phyloP scores from a whole-genome alignment of 2,113 vertebrate species.

The Hypocryptadius cinnamomeus region DNA sequence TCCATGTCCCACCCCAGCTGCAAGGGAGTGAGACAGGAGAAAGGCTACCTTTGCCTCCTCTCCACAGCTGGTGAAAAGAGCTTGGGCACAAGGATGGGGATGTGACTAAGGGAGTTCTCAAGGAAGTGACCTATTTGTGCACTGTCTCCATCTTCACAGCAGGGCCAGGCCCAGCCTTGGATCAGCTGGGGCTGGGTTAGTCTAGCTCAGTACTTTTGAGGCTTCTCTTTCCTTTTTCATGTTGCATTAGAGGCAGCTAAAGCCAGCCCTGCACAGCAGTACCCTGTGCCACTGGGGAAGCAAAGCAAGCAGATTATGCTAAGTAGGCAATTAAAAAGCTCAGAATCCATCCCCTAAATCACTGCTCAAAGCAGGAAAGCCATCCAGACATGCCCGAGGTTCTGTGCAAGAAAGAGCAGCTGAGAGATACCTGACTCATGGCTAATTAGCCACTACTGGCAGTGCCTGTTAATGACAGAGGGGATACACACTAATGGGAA shows the following conservation, averaged over 20 bases:
- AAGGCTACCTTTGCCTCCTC: not conserved
- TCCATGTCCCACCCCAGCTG: not conserved
- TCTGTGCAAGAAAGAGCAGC: not conserved
- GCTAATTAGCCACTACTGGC: not conserved
- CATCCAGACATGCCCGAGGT: not conserved
- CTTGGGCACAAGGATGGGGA: not conserved
- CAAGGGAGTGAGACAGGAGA: not conserved
- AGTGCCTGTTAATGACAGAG: not conserved
- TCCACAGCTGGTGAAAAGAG: not conserved
- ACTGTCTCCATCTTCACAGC: not conserved
- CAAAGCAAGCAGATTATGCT: slow-evolving; percentile 1
- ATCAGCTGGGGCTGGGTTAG: not conserved
- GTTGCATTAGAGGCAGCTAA: not conserved
- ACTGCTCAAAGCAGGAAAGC: not conserved
- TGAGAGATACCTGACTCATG: not conserved
- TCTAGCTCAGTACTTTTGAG: not conserved
- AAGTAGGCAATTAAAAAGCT: not conserved
- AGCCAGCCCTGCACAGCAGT: not conserved
- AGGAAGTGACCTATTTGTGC: not conserved
- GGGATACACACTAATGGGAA: not conserved
- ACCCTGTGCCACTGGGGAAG: not conserved
- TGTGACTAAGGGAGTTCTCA: not conserved
- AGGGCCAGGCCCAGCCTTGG: not conserved
- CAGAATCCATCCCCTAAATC: not conserved
- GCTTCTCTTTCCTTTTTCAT: not conserved